A percentile compares a stretch with the other conserved stretches of the same genome.
Evolutionary conservation across 2,113 vertebrate species (phyloP).

Genomic region (Monarcha castaneiventris): DNA sequence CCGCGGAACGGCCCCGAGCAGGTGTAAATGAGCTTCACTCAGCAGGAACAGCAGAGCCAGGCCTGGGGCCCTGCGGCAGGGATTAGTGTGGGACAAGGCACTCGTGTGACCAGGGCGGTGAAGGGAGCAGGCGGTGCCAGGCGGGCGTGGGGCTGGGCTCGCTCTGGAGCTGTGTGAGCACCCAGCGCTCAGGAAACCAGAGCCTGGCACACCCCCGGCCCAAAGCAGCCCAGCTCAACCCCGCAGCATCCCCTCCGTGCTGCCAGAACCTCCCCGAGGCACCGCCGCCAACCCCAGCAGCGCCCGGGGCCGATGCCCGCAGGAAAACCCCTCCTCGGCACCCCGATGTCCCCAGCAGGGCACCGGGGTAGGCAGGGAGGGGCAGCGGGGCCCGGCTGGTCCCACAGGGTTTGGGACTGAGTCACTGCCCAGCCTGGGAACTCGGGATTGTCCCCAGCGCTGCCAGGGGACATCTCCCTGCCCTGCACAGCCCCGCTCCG

Average conservation of each 20-base stretch:
- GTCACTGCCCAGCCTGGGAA: not conserved
- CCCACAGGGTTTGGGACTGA: not conserved
- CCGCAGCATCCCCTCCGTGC: not conserved
- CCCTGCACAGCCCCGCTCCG: not conserved
- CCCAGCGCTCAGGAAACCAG: not conserved
- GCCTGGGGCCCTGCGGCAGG: not conserved
- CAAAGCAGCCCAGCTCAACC: rapidly evolving
- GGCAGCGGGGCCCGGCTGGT: not conserved
- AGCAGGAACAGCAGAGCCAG: not conserved
- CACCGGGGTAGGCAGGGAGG: not conserved
- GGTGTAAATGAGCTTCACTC: not conserved
- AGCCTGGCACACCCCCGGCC: not conserved
- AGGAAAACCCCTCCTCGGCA: not conserved
- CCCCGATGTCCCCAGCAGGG: not conserved
- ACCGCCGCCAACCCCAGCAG: not conserved
- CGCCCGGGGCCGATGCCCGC: not conserved
- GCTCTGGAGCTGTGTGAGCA: not conserved
- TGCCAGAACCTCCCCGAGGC: not conserved
- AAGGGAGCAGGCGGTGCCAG: not conserved
- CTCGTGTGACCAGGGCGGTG: not conserved
- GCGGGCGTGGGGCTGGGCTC: not conserved
- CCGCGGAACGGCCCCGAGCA: rapidly evolving
- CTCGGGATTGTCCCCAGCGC: not conserved
- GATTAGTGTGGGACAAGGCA: not conserved
- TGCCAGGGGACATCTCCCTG: not conserved